Conservation (phyloP, 1,140 invertebrate species). For the Danaus plexippus region DNA sequence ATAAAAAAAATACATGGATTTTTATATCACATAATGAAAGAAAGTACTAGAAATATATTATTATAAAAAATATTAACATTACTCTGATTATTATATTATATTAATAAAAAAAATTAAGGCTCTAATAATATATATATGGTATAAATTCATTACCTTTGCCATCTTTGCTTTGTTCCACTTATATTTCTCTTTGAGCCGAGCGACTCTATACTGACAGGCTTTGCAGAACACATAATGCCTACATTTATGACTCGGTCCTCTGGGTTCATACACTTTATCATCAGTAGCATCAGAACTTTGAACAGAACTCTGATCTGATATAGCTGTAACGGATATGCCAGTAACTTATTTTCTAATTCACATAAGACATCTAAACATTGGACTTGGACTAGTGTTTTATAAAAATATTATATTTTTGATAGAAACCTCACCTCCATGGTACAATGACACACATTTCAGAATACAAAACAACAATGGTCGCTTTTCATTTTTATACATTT, state of each 20-base stretch:
- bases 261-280: constrained; percentile 4
- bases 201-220: constrained; percentile 30
- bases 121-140: no score
- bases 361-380: no score
- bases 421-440: constrained; percentile 6
- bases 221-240: constrained; percentile 37
- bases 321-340: no score
- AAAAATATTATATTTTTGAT: no score
- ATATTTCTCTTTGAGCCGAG: constrained; percentile 32
- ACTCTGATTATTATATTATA: no score
- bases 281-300: constrained; percentile 19
- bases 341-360: no score
- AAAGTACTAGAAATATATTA: no score
- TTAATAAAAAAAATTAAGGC: no score
- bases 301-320: constrained; percentile 23
- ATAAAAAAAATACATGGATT: no score
- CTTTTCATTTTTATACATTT: constrained; percentile 37
- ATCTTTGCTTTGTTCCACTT: constrained; percentile 31
- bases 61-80: no score
- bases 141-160: constrained; percentile 23
- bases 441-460: constrained; percentile 39
- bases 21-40: no score
- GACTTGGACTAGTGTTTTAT: no score
- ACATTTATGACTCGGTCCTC: constrained; percentile 21
- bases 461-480: constrained; percentile 41